phyloP scores from a whole-genome alignment of 2,888 invertebrate genomes.

The Sisyra terminalis region DNA sequence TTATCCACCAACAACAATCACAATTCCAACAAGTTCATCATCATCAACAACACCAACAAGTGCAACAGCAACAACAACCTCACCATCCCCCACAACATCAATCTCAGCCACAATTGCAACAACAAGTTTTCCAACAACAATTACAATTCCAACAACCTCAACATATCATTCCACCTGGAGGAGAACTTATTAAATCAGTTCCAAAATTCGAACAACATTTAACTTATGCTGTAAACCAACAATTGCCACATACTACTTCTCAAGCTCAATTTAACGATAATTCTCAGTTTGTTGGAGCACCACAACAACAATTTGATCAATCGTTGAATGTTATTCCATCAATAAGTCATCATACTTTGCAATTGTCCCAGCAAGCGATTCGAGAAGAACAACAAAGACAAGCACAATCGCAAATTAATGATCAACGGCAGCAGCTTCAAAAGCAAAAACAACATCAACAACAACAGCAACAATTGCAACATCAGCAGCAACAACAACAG shows the following conservation, averaged over 20 bases:
- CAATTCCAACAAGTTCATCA: conserved; percentile 8
- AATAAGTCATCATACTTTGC: conserved; percentile 14
- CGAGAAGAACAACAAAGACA: conserved; percentile 22
- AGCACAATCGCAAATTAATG: conserved; percentile 19
- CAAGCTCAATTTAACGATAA: conserved; percentile 9
- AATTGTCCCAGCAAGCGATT: conserved; percentile 19
- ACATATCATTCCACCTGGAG: conserved; percentile 41
- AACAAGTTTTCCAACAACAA: conserved; percentile 25
- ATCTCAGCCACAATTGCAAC: conserved; percentile 17
- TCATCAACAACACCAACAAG: conserved; percentile 10
- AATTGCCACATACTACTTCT: conserved; percentile 12
- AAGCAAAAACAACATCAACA: conserved; percentile 11
- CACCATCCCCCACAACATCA: conserved; percentile 15
- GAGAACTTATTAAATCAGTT: conserved; percentile 59
- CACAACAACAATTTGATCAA: neutral
- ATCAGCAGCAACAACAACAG: conserved; percentile 17
- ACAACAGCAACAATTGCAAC: conserved; percentile 13
- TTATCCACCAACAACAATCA: conserved; percentile 13
- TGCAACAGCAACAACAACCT: conserved; percentile 12
- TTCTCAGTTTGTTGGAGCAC: conserved; percentile 5
- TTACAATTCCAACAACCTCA: conserved; percentile 27
- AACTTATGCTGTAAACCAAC: conserved; percentile 29
- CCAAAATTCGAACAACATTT: conserved; percentile 68
- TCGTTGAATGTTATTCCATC: conserved; percentile 5
- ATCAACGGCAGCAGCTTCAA: conserved; percentile 20